These are phyloP conservation scores for Pantherophis guttatus DNA, from an alignment of 2,113 vertebrate species.

Conservation along the genomic window DNA sequence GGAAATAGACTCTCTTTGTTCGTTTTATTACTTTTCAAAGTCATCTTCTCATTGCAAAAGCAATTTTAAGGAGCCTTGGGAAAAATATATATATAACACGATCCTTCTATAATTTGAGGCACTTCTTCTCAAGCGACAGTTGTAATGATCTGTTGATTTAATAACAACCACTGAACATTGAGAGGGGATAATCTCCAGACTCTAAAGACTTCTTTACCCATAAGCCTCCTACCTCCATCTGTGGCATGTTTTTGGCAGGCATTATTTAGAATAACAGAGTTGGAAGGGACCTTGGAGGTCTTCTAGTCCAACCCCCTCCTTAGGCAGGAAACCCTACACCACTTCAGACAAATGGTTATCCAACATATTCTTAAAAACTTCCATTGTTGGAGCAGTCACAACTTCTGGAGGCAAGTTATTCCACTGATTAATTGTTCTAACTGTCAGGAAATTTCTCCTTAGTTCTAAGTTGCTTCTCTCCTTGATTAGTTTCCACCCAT, in stretches of 20 bases:
- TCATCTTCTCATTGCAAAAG: neutral
- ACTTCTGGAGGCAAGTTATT: too few species aligned
- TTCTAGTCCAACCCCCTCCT: too few species aligned
- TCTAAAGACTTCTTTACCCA: neutral
- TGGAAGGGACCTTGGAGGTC: too few species aligned
- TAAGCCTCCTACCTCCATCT: neutral
- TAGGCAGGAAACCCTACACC: too few species aligned
- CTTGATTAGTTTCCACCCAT: too few species aligned
- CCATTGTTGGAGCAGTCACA: too few species aligned
- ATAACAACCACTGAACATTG: neutral
- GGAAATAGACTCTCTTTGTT: neutral
- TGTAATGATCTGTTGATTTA: neutral
- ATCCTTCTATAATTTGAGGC: neutral
- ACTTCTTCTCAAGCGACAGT: neutral
- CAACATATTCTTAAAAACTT: too few species aligned
- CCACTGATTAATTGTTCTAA: too few species aligned
- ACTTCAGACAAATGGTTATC: too few species aligned
- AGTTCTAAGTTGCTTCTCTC: too few species aligned
- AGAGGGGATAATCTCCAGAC: neutral
- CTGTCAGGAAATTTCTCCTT: too few species aligned
- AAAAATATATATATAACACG: neutral
- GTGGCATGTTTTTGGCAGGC: neutral
- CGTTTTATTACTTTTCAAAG: neutral
- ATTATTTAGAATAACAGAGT: neutral
- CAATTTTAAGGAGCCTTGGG: neutral